Evolutionary conservation across 2,113 vertebrate genomes (phyloP), one percentile per base, ranked within the genome.

Genomic region (Phyllopteryx taeniolatus): DNA sequence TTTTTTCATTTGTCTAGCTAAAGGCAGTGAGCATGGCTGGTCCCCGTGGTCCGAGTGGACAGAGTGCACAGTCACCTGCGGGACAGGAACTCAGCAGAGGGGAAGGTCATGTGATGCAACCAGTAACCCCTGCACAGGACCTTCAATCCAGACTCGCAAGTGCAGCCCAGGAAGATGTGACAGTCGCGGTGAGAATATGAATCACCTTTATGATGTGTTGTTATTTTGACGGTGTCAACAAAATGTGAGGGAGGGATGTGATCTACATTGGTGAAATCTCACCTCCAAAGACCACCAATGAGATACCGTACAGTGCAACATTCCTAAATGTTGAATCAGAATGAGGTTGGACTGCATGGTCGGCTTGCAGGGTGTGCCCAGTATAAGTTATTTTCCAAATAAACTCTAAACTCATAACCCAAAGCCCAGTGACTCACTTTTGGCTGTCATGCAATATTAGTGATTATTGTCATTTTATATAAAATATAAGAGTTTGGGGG

Each of bases 1-100:
- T 44, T 54, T 65, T 75, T 46, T 72, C 31, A 17, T 53, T 73
- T 9, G 75, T 79, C n/a, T 83, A 97, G 94, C 92, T 68, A 85
- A 81, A 44, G 95, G 94, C 71, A 90, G 92, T 0, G 96, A 98
- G 33, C 94, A 97, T 12, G 96, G 95, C 71, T 99, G 98, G 98
- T 99, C 98, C 9, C 98, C 96, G 0, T 99, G 98, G 98, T 97
- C 98, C 0, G 98, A 99, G 78, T 99, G 98, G 98, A 99, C 98
- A 0, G 94, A 98, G 81, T 99, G 98, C 83, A 98, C 98, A 0
- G 94, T 94, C 69, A 96, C 96, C 0, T 99, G 97, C 49, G 97
- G 97, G 17, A 93, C 93, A 10, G 98, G 98, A 70, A 99, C 98
- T n/a, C 98, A 99, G 79, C 98, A 99, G 89, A 92, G 98, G 73